These are phyloP conservation scores for Clarias laeviceps DNA, from an alignment of 2,797 vertebrate species.

Conservation along the genomic window DNA sequence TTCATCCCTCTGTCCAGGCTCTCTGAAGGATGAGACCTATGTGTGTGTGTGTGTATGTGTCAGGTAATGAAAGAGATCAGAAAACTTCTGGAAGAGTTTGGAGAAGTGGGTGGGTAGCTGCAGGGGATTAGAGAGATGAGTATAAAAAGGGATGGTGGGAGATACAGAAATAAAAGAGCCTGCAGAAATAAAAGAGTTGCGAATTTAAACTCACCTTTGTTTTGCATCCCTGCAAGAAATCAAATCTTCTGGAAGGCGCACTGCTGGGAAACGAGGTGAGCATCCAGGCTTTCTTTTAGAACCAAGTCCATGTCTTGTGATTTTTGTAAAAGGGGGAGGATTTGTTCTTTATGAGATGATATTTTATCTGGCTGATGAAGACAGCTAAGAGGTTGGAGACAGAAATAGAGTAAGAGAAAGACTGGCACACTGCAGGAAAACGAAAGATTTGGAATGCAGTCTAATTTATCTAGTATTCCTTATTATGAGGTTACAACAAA, in stretches of 20 bases:
- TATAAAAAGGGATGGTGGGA: slow-evolving; percentile 54
- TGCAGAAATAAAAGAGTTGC: slow-evolving; percentile 2
- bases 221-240: slow-evolving; percentile 36
- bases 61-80: neutral
- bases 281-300: neutral
- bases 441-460: neutral
- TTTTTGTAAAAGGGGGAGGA: no score
- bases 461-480: neutral
- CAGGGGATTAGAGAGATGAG: slow-evolving; percentile 40
- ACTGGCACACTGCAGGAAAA: neutral
- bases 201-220: slow-evolving; percentile 36
- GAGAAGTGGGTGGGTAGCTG: neutral
- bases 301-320: neutral
- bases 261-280: slow-evolving; percentile 15
- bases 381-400: neutral
- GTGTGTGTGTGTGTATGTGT: neutral
- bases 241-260: slow-evolving; percentile 6
- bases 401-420: neutral
- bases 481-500: neutral
- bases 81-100: slow-evolving; percentile 26
- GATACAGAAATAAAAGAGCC: slow-evolving; percentile 27
- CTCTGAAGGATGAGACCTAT: neutral
- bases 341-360: neutral
- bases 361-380: neutral
- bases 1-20: slow-evolving; percentile 44